These are phyloP conservation scores for Strix aluco DNA, from an alignment of 2,113 vertebrate genomes.

Conservation along the genomic window DNA sequence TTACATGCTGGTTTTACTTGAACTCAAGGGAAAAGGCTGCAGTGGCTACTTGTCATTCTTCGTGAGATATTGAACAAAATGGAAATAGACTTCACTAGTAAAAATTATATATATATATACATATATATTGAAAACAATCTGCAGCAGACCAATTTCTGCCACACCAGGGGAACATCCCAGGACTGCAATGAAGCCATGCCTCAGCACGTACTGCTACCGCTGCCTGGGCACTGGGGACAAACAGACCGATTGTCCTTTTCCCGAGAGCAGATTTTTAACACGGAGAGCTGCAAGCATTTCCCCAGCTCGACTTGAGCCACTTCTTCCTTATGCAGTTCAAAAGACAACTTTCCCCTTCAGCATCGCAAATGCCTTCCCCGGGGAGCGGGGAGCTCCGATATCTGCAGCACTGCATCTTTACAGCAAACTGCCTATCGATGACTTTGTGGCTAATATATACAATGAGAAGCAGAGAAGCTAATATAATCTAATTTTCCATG, in stretches of 20 bases:
- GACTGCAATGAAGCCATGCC: not conserved
- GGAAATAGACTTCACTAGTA: not conserved
- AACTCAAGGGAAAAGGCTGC: not conserved
- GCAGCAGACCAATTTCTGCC: not conserved
- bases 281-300: accelerated
- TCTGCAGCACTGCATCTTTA: not conserved
- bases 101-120: not conserved
- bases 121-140: not conserved
- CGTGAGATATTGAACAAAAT: not conserved
- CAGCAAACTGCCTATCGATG: not conserved
- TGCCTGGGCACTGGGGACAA: not conserved
- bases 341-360: not conserved
- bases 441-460: not conserved
- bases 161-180: not conserved
- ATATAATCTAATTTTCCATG: constrained; percentile 38
- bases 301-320: not conserved
- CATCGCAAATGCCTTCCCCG: not conserved
- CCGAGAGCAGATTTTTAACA: not conserved
- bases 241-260: not conserved
- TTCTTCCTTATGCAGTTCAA: not conserved
- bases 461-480: constrained; percentile 24
- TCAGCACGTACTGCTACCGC: not conserved
- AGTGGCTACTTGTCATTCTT: constrained; percentile 22
- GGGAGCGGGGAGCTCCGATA: not conserved
- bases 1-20: constrained; percentile 6